A percentile compares a stretch with the other conserved stretches of the same genome.
Evolutionary conservation across 2,888 invertebrate species (phyloP).

Genomic region (Drosophila cognata): DNA sequence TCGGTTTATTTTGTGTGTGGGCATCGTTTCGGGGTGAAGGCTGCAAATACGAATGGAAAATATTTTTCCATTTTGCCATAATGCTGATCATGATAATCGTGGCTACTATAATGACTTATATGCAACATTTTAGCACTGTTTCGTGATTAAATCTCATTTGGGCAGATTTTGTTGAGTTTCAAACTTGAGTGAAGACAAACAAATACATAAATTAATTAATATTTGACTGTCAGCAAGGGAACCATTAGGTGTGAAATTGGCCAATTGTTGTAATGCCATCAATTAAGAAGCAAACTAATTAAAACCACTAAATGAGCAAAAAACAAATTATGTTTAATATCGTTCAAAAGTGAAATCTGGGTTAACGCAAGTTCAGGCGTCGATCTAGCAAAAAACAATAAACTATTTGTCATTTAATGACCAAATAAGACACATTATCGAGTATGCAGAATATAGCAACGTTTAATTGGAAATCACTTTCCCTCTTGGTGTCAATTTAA

Average conservation of each 20-base stretch:
- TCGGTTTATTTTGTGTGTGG: conserved; percentile 21
- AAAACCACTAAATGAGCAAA: conserved; percentile 15
- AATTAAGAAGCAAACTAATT: conserved; percentile 20
- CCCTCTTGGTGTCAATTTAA: conserved; percentile 3
- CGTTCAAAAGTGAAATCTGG: neutral
- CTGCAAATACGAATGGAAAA: conserved; percentile 40
- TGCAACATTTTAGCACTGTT: conserved; percentile 21
- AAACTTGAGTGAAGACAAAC: neutral
- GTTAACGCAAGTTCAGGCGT: neutral
- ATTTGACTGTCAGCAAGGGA: neutral
- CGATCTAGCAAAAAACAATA: neutral
- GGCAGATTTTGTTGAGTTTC: neutral
- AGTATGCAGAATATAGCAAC: neutral
- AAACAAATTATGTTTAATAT: neutral
- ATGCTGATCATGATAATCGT: conserved; percentile 40
- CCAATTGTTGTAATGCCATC: conserved; percentile 13
- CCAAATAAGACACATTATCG: neutral
- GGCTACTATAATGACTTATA: conserved; percentile 35
- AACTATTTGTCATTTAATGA: neutral
- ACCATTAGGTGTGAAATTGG: conserved; percentile 18
- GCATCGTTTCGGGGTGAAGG: conserved; percentile 20
- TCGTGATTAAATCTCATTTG: conserved; percentile 11
- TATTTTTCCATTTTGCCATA: conserved; percentile 1
- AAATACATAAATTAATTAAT: neutral
- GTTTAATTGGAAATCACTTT: conserved; percentile 25